Evolutionary conservation across 2,888 invertebrate species (phyloP), one percentile per base, ranked within the genome.

Genomic region (Cheilosia pagana): DNA sequence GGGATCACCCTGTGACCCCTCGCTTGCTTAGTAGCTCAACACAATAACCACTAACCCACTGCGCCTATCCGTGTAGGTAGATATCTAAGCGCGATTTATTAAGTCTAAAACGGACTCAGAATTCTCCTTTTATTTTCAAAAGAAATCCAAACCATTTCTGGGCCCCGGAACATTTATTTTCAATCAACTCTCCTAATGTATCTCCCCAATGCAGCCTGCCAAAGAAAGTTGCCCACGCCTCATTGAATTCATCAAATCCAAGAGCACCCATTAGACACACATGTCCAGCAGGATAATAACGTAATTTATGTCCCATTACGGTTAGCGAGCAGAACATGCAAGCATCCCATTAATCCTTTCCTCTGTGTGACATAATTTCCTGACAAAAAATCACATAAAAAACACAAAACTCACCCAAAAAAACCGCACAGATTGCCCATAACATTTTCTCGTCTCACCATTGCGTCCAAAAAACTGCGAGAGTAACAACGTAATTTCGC

Each of bases 311-410:
- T 55, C 52, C 70, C 79, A 72, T 63, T 74, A 10, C 55, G 16
- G 14, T 50, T 14, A 16, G 39, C 41, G 39, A n/a, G 25, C 12
- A 52, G 3, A 19, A 25, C 53, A 79, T 70, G 23, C 75, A 85
- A 67, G 67, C 16, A 74, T 21, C 79, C 55, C 75, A 81, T 71
- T 78, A 82, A 78, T 74, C 82, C 78, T 75, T 70, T 68, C 52
- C 39, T 63, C 68, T 45, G n/a, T 45, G 12, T 60, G 81, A 75
- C 70, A 81, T 76, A 79, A 85, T 65, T 85, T 85, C 81, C 81
- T 81, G 59, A 55, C 19, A 39, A 67, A 85, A 85, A 85, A 71
- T 76, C 75, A 16, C 85, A 75, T 85, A 81, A 85, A 83, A 85
- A 31, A 62, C 60, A 60, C 41, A 72, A 72, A 72, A 45, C 70